phyloP scores from a whole-genome alignment of 2,113 vertebrate species.

The Pogonocichla stellata region DNA sequence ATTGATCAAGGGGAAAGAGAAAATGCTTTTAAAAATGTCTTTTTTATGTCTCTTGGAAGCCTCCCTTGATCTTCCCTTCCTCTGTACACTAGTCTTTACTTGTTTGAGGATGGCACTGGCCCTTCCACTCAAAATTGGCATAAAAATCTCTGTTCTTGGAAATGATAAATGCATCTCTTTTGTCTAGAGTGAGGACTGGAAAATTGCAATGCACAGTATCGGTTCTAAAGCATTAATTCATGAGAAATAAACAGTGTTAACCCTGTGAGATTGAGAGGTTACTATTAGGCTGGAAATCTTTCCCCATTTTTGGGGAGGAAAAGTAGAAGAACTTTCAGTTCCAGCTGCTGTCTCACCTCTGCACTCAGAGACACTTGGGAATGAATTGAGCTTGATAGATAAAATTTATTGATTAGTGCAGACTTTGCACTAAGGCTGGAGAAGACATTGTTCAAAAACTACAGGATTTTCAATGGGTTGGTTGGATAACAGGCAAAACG shows the following conservation, averaged over 20 bases:
- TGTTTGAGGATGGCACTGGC: not conserved
- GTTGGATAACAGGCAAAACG: not conserved
- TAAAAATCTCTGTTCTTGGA: not conserved
- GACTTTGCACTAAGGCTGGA: not conserved
- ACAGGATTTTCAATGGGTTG: not conserved
- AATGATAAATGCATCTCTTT: not conserved
- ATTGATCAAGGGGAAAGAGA: not conserved
- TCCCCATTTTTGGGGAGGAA: not conserved
- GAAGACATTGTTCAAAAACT: not conserved
- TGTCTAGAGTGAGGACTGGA: not conserved
- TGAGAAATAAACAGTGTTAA: not conserved
- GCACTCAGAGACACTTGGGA: not conserved
- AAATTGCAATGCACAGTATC: not conserved
- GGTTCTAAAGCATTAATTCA: not conserved
- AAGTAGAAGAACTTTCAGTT: not conserved
- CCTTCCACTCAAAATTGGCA: not conserved
- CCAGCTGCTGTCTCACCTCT: not conserved
- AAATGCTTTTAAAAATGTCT: not conserved
- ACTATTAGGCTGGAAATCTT: not conserved
- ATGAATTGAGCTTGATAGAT: not conserved
- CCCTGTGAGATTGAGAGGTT: not conserved
- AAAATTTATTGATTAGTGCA: not conserved
- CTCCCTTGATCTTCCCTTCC: not conserved
- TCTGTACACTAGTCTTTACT: not conserved
- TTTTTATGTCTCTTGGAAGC: not conserved